A percentile compares a stretch with the other conserved stretches of the same genome.
Conservation (phyloP, 2,113 vertebrate species). For the Cyanistes caeruleus region DNA sequence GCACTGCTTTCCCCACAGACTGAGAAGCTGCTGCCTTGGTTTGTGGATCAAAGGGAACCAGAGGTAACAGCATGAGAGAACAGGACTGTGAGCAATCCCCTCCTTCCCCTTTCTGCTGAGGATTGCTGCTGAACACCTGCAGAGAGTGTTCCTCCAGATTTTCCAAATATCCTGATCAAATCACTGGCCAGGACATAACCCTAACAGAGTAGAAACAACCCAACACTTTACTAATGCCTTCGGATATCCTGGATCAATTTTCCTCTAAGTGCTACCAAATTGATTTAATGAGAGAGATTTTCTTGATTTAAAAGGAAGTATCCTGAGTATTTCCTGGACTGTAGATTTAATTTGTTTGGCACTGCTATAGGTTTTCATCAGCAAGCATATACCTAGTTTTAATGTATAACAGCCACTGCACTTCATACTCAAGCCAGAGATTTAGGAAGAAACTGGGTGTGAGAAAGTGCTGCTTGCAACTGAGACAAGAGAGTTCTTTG, state of each 20-base stretch:
- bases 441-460: neutral
- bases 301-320: neutral
- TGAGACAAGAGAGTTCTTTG: neutral
- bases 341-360: neutral
- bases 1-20: neutral
- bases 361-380: neutral
- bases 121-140: neutral
- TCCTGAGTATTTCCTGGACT: neutral
- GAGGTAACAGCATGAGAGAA: neutral
- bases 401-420: neutral
- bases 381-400: neutral
- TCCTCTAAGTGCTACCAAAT: neutral
- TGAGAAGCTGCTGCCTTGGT: neutral
- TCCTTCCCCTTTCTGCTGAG: neutral
- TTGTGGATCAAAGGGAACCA: neutral
- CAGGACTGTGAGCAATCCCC: neutral
- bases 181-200: neutral
- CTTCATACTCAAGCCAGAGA: neutral
- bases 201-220: neutral
- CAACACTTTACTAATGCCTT: neutral
- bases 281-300: neutral
- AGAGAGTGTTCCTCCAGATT: neutral
- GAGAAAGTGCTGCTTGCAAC: neutral
- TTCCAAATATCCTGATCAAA: neutral
- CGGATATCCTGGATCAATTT: neutral